Evolutionary conservation across 2,797 vertebrate species (phyloP).

Genomic region (Aeoliscus strigatus): DNA sequence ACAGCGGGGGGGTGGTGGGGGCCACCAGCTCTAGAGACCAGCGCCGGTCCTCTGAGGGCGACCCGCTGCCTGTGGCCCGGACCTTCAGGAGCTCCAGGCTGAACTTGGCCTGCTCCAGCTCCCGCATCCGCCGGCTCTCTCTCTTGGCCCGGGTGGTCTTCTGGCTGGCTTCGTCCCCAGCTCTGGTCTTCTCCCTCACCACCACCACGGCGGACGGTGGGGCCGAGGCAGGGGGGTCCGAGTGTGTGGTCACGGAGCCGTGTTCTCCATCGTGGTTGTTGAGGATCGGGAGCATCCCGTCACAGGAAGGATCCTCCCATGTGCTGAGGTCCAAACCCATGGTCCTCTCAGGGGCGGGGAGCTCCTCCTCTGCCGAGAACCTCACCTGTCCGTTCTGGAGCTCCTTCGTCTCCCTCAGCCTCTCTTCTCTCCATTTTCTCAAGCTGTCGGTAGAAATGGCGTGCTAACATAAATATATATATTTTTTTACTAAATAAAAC

Average conservation of each 20-base stretch:
- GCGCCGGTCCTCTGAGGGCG: conserved; percentile 80
- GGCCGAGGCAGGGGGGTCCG: conserved; percentile 19
- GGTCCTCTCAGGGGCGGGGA: conserved; percentile 55
- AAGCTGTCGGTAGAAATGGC: conserved; percentile 71
- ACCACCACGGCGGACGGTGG: conserved; percentile 50
- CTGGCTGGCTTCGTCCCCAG: conserved; percentile 77
- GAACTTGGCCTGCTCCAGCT: conserved; percentile 94
- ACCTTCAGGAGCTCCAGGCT: conserved; percentile 95
- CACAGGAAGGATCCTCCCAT: conserved; percentile 83
- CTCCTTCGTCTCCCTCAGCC: conserved; percentile 54
- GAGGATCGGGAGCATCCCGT: conserved; percentile 67
- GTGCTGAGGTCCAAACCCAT: conserved; percentile 81
- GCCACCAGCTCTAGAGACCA: conserved; percentile 81
- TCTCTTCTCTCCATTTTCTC: conserved; percentile 74
- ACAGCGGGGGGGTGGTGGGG: conserved; percentile 52
- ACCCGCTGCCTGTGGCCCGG: conserved; percentile 77
- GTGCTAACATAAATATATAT: no score
- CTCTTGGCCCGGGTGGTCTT: conserved; percentile 92
- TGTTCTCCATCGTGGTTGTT: conserved; percentile 48
- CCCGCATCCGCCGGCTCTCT: conserved; percentile 92
- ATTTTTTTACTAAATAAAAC: no score
- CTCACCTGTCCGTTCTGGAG: conserved; percentile 67
- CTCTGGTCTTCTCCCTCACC: conserved; percentile 76
- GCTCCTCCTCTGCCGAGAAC: conserved; percentile 54
- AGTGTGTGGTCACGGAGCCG: conserved; percentile 43